A percentile compares a stretch with the other conserved stretches of the same genome.
Evolutionary conservation across 2,113 vertebrate genomes (phyloP).

Genomic region (Neofelis nebulosa): DNA sequence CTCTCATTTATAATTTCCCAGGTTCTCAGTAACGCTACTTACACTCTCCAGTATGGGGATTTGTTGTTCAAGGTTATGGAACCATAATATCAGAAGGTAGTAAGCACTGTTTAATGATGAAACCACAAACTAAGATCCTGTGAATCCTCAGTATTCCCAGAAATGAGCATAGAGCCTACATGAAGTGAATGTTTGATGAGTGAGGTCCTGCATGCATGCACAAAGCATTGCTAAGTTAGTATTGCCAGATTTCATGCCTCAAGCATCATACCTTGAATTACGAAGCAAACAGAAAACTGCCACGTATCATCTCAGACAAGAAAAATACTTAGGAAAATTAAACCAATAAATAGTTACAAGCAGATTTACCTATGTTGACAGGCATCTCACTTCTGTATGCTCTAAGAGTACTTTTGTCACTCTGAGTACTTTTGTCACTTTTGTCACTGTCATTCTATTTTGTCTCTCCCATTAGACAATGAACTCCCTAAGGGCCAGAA

Average conservation of each 20-base stretch:
- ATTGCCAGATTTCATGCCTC: background rate
- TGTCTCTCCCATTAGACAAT: background rate
- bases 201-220: background rate
- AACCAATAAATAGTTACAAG: background rate
- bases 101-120: background rate
- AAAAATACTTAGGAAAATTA: background rate
- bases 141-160: background rate
- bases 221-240: background rate
- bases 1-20: background rate
- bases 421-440: background rate
- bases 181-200: background rate
- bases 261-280: background rate
- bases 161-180: background rate
- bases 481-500: background rate
- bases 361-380: background rate
- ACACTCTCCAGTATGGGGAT: background rate
- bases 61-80: background rate
- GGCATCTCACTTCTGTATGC: fast-evolving
- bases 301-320: background rate
- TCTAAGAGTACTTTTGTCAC: background rate
- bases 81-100: background rate
- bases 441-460: background rate
- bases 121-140: background rate
- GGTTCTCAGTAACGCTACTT: background rate
- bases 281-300: background rate